Percentiles rank a stretch among this genome's conserved stretches.
These are phyloP conservation scores for Drosophila carrolli DNA, from an alignment of 1,140 invertebrate genomes.

Conservation along the genomic window DNA sequence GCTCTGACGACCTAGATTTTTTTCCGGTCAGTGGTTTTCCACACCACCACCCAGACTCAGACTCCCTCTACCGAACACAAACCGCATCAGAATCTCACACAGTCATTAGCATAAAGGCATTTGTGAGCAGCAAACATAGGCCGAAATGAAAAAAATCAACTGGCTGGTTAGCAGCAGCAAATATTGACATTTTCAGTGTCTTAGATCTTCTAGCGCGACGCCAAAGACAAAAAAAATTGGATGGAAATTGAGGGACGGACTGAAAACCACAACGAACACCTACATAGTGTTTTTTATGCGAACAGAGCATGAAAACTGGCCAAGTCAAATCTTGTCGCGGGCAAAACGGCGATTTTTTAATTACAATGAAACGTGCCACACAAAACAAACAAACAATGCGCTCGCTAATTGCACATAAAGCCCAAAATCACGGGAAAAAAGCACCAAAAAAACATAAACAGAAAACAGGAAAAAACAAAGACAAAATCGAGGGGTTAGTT, in stretches of 20 bases:
- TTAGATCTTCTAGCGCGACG: conserved; percentile 11
- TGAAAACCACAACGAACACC: conserved; percentile 13
- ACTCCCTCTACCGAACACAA: neutral
- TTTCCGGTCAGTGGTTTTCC: conserved; percentile 6
- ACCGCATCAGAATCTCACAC: conserved; percentile 26
- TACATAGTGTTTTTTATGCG: conserved; percentile 32
- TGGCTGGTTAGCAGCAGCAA: conserved; percentile 13
- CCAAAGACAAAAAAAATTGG: neutral
- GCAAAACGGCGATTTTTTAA: conserved; percentile 62
- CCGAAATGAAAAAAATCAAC: conserved; percentile 14
- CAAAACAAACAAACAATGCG: conserved; percentile 70
- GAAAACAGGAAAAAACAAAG: conserved; percentile 55
- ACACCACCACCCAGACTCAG: conserved; percentile 2
- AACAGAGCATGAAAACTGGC: conserved; percentile 7
- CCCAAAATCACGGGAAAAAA: conserved; percentile 46
- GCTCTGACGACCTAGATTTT: neutral
- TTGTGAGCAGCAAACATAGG: conserved; percentile 2
- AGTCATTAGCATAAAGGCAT: conserved; percentile 21
- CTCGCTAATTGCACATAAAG: conserved; percentile 71
- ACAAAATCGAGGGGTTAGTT: neutral
- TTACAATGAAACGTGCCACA: conserved; percentile 74
- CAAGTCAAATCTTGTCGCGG: conserved; percentile 29
- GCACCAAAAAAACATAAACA: conserved; percentile 40
- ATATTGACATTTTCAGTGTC: conserved; percentile 47
- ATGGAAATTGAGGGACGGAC: conserved; percentile 7